Evolutionary conservation across 2,888 invertebrate species (phyloP).

Genomic region (Sicus ferrugineus): DNA sequence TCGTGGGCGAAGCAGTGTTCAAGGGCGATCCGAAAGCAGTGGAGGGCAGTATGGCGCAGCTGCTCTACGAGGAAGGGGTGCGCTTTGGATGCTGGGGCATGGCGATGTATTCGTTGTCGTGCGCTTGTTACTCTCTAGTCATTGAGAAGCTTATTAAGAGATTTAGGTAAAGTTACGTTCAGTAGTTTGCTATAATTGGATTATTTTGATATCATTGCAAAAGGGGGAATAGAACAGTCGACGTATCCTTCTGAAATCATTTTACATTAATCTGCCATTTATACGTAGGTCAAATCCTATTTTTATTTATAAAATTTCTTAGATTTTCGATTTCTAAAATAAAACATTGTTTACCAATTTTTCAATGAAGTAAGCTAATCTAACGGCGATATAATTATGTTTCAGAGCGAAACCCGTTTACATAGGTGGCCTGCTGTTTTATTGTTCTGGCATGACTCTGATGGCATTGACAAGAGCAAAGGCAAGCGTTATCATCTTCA

Average conservation of each 20-base stretch:
- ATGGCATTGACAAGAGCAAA: slow-evolving; percentile 82
- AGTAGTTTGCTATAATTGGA: slow-evolving; percentile 3
- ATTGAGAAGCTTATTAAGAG: slow-evolving; percentile 86
- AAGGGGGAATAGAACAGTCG: neutral
- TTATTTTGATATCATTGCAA: slow-evolving; percentile 8
- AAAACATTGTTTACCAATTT: neutral
- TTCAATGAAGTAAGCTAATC: neutral
- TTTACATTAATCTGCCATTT: neutral
- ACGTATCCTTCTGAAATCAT: too few relatives aligned
- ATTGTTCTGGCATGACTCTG: slow-evolving; percentile 86
- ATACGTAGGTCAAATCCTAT: neutral
- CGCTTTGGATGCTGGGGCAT: slow-evolving; percentile 96
- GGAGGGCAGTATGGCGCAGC: slow-evolving; percentile 71
- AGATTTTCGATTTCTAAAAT: neutral
- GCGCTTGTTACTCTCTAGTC: slow-evolving; percentile 87
- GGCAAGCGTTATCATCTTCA: slow-evolving; percentile 84
- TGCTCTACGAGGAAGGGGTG: slow-evolving; percentile 88
- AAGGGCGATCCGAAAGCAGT: slow-evolving; percentile 70
- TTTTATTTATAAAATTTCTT: neutral
- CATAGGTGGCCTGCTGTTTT: slow-evolving; percentile 86
- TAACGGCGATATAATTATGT: neutral
- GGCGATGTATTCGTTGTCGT: slow-evolving; percentile 94
- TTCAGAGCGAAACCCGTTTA: slow-evolving; percentile 86
- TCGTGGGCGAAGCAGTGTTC: slow-evolving; percentile 68
- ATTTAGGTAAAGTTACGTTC: slow-evolving; percentile 69